Evolutionary conservation across 2,888 invertebrate genomes (phyloP).

Genomic region (Neelides folsomi): DNA sequence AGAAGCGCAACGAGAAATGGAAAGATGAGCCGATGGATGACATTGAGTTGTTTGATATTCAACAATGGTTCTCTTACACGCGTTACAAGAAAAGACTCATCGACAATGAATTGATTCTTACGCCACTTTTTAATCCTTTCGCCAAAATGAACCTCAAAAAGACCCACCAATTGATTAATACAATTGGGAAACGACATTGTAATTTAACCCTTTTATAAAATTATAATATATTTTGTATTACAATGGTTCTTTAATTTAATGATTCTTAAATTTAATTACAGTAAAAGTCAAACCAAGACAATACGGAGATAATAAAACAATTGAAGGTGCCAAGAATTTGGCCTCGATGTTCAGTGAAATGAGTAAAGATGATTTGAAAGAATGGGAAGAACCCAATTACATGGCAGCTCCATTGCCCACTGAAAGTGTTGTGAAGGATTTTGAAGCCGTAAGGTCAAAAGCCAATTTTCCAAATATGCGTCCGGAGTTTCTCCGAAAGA

Average conservation of each 20-base stretch:
- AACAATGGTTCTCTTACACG: conserved; percentile 26
- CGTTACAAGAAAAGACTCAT: conserved; percentile 12
- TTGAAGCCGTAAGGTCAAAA: neutral
- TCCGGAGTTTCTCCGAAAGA: conserved; percentile 3
- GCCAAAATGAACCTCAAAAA: conserved; percentile 6
- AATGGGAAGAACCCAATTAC: conserved; percentile 1
- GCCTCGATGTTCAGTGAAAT: too few species aligned
- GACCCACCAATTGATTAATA: conserved; percentile 6
- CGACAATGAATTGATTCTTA: conserved; percentile 9
- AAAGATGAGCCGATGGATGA: neutral
- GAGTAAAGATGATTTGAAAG: too few species aligned
- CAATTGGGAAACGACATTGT: conserved; percentile 2
- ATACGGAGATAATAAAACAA: too few species aligned
- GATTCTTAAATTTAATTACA: too few species aligned
- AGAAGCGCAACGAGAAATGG: neutral
- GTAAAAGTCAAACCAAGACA: too few species aligned
- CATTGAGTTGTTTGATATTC: conserved; percentile 19
- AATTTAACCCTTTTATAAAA: neutral
- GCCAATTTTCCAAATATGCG: conserved; percentile 5
- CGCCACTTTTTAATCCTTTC: conserved; percentile 9
- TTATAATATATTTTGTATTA: neutral
- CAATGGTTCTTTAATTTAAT: too few species aligned
- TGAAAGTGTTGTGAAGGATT: conserved; percentile 15
- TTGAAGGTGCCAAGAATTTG: too few species aligned
- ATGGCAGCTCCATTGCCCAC: conserved; percentile 10